phyloP scores from a whole-genome alignment of 2,797 vertebrate species.

The Alectoris magna region DNA sequence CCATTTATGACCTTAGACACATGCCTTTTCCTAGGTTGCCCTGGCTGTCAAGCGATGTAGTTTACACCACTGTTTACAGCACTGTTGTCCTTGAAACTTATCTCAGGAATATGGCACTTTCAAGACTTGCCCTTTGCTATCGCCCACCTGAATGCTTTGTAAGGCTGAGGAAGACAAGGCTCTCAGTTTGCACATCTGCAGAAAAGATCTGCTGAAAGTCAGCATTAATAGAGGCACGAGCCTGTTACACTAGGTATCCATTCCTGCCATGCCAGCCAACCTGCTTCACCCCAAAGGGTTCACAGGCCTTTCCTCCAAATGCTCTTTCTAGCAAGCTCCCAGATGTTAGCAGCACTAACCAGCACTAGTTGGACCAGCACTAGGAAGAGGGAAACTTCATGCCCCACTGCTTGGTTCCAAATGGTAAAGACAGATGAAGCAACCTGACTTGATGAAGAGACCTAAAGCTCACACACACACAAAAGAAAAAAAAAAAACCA shows the following conservation, averaged over 20 bases:
- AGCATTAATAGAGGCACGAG: accelerated
- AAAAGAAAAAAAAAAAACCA: neutral
- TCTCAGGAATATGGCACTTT: neutral
- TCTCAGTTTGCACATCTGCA: neutral
- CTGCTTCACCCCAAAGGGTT: neutral
- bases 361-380: neutral
- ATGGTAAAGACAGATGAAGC: neutral
- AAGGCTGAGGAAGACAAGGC: neutral
- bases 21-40: neutral
- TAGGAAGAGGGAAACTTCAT: neutral
- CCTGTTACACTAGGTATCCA: neutral
- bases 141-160: accelerated
- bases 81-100: neutral
- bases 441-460: neutral
- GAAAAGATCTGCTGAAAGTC: neutral
- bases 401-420: neutral
- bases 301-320: neutral
- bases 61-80: neutral
- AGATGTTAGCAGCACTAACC: neutral
- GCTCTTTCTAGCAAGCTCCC: neutral
- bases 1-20: neutral
- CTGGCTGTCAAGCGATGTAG: neutral
- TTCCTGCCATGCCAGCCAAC: neutral
- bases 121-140: neutral
- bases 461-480: neutral